Evolutionary conservation across 2,797 vertebrate genomes (phyloP), one percentile per base, ranked within the genome.

Genomic region (Smutsia temminckii): DNA sequence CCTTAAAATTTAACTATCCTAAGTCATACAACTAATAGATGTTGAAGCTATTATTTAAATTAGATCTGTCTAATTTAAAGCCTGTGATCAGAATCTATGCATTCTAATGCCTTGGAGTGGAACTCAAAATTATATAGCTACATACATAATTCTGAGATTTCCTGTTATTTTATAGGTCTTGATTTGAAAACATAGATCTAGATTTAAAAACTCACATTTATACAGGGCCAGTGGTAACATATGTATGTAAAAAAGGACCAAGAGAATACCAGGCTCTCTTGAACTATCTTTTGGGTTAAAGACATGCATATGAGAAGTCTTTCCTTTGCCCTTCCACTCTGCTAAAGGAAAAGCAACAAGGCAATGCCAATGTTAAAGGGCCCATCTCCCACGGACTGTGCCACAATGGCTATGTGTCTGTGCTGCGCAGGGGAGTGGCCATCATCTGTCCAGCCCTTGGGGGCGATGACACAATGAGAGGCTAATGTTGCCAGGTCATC

Each of bases 1-100:
- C 20, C 66, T 93, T 95, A 90, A 94, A 84, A 80, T 93, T 66
- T 55, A 89, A 77, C 79, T 79, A 85, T 71, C 29, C 61, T 78
- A 63, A 92, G 32, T 64, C 46, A 80, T 68, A 57, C 4, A 63
- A 27, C 25, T 80, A 66, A 34, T 69, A 85, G 40, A 27, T 75
- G 14, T 34, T 66, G 0, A 94, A 84, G 21, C 32, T 75, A 32
- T 69, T 66, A n/a, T 78, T 89, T 72, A 79, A 88, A 57, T 55
- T 55, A 37, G 9, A 8, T 93, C 17, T 59, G 14, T 66, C 20
- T 83, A 49, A 46, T 61, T 29, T 16, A 83, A 71, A 29, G 1
- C 40, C 69, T 61, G 12, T 75, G 8, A 32, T 93, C 40, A 83
- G 79, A 90, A 59, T 18, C 27, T 34, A 3, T 29, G 18, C 3